Conservation (phyloP, 92 coral and sea anemone genomes). For the Heliopora coerulea region DNA sequence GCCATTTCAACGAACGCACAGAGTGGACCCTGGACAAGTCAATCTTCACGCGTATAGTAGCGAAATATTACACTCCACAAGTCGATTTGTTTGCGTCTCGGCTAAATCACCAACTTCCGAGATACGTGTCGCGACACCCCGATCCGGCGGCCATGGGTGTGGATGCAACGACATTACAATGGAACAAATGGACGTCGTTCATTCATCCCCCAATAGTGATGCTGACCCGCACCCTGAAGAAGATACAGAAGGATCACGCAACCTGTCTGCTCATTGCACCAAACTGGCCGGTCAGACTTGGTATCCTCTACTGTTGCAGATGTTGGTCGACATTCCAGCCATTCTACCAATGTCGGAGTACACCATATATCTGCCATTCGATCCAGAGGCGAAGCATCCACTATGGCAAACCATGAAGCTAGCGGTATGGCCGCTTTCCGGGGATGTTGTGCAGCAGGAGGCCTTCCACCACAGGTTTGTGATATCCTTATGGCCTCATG, state of each 20-base stretch:
- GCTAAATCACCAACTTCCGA: constrained; percentile 46
- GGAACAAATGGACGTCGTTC: constrained; percentile 46
- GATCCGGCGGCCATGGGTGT: constrained; percentile 58
- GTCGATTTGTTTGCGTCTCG: constrained; percentile 61
- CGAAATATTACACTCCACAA: constrained; percentile 46
- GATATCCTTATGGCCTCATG: constrained; percentile 44
- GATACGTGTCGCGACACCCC: constrained; percentile 54
- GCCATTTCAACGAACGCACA: constrained; percentile 39
- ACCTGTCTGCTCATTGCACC: constrained; percentile 49
- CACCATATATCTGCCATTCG: constrained; percentile 50
- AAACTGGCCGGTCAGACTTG: constrained; percentile 58
- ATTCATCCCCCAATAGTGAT: constrained; percentile 51
- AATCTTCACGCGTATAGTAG: constrained; percentile 21
- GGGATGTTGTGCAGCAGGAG: constrained; percentile 42
- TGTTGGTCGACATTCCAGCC: constrained; percentile 39
- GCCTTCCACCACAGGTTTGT: constrained; percentile 45
- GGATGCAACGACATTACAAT: constrained; percentile 53
- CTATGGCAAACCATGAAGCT: constrained; percentile 32
- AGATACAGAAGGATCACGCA: constrained; percentile 46
- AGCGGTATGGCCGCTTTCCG: constrained; percentile 47
- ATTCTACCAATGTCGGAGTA: constrained; percentile 40
- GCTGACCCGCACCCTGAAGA: constrained; percentile 42
- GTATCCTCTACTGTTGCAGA: constrained; percentile 50
- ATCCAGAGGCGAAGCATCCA: constrained; percentile 49
- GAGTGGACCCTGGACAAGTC: constrained; percentile 51